Percentiles rank a stretch among this genome's conserved stretches.
Evolutionary conservation across 1,140 invertebrate genomes (phyloP).

Genomic region (Drusus annulatus): DNA sequence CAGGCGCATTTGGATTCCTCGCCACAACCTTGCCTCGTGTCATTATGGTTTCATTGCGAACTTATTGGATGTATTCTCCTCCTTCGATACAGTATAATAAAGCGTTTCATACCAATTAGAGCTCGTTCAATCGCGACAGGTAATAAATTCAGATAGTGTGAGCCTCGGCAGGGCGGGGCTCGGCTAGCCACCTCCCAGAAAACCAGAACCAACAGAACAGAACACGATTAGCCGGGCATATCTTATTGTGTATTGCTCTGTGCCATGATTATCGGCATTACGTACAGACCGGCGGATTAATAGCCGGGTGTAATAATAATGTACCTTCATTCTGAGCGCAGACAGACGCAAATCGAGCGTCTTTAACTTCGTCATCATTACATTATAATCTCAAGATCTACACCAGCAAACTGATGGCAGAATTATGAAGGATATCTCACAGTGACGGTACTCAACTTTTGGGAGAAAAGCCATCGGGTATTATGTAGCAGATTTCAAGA

Average conservation of each 20-base stretch:
- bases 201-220: neutral
- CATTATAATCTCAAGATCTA: neutral
- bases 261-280: slow-evolving; percentile 32
- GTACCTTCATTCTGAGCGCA: neutral
- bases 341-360: slow-evolving; percentile 18
- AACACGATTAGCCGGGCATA: slow-evolving; percentile 18
- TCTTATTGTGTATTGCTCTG: slow-evolving; percentile 35
- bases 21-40: too few relatives aligned
- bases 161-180: slow-evolving; percentile 6
- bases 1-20: too few relatives aligned
- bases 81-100: too few relatives aligned
- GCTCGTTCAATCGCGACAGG: slow-evolving; percentile 19
- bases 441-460: too few relatives aligned
- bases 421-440: too few relatives aligned
- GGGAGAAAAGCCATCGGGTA: too few relatives aligned
- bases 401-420: too few relatives aligned
- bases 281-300: slow-evolving; percentile 26
- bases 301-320: slow-evolving; percentile 11
- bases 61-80: too few relatives aligned
- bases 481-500: too few relatives aligned
- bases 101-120: slow-evolving; percentile 5
- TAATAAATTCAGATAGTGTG: slow-evolving; percentile 23
- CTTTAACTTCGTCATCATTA: slow-evolving; percentile 25
- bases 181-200: neutral
- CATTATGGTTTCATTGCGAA: too few relatives aligned